phyloP scores from a whole-genome alignment of 2,113 vertebrate species.

The Rhadina sibilatrix region DNA sequence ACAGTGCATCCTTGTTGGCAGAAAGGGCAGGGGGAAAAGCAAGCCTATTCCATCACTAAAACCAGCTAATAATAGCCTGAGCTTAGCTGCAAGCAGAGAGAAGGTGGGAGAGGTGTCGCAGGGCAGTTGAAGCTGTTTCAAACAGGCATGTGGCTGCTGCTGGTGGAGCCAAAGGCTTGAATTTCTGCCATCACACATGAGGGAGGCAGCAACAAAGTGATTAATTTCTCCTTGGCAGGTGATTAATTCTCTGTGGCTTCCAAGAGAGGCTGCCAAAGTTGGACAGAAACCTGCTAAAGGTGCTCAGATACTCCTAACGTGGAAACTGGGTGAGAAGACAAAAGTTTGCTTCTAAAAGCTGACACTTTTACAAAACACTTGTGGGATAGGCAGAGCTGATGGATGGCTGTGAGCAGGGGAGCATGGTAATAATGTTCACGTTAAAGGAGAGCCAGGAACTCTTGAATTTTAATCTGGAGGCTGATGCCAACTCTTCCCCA shows the following conservation, averaged over 20 bases:
- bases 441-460: background rate
- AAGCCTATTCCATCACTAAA: background rate
- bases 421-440: background rate
- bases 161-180: background rate
- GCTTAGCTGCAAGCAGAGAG: background rate
- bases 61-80: background rate
- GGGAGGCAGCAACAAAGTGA: conserved; percentile 18
- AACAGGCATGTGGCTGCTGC: background rate
- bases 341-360: background rate
- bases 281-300: background rate
- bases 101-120: background rate
- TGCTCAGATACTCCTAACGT: background rate
- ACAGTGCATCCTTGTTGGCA: background rate
- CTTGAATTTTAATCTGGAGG: background rate
- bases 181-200: background rate
- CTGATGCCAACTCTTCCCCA: background rate
- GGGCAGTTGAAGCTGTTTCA: background rate
- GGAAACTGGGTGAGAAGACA: background rate
- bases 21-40: background rate
- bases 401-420: background rate
- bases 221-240: conserved; percentile 44
- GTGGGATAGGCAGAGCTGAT: background rate
- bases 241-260: background rate
- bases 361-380: background rate
- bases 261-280: background rate